Conservation (phyloP, 2,797 vertebrate genomes). For the Malurus leucopterus region DNA sequence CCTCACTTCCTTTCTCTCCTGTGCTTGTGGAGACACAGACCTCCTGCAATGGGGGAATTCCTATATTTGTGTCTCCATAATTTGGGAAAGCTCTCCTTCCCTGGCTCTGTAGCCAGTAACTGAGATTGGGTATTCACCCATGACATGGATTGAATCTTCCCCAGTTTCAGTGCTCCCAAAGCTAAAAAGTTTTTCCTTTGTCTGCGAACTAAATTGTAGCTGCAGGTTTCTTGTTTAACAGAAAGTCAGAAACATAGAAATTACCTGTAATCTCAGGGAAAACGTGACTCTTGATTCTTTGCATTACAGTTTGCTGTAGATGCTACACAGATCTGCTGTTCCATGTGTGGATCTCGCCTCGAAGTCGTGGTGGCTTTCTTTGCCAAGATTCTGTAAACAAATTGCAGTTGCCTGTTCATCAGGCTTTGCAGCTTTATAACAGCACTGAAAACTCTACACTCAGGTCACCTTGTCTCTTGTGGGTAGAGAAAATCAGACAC, state of each 20-base stretch:
- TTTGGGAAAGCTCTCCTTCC: neutral
- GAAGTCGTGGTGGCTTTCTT: neutral
- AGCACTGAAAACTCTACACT: neutral
- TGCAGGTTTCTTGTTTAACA: neutral
- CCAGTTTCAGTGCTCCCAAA: neutral
- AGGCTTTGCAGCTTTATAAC: neutral
- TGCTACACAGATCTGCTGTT: neutral
- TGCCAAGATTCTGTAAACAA: neutral
- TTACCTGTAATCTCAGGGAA: neutral
- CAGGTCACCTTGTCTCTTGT: neutral
- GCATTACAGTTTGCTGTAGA: neutral
- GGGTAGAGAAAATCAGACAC: neutral
- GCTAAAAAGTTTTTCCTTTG: neutral
- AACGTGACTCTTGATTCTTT: neutral
- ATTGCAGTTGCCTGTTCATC: neutral
- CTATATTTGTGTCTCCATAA: neutral
- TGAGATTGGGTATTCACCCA: neutral
- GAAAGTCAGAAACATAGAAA: neutral
- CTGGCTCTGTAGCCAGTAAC: neutral
- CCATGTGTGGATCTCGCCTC: accelerated
- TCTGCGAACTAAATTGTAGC: neutral
- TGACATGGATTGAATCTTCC: neutral
- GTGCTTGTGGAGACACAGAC: neutral
- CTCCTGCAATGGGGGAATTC: neutral
- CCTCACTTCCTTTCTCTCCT: neutral